Base-by-base conservation (phyloP, 2,888 invertebrate genomes). In the Sinohyriopsis cumingii region DNA sequence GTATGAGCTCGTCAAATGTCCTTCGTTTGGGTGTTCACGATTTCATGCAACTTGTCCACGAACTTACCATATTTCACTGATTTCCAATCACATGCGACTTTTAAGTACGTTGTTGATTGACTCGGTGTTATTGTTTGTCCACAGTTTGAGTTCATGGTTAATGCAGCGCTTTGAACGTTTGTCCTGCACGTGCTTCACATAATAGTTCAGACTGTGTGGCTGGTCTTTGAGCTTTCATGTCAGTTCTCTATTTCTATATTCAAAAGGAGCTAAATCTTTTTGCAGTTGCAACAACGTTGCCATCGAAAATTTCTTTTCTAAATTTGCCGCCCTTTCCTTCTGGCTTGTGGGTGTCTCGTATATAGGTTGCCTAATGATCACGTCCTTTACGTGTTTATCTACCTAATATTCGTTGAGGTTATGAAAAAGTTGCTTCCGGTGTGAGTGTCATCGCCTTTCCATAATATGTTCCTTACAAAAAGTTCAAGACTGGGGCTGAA, bases 91-190 rank as follows among this genome's bases (percentile, higher is more conserved):
- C 28, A 0, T 28, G 28, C 28, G 5, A 5, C 28, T 28, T 28
- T 2, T 28, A 28, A 28, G 28, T 28, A 28, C 28, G 5, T 68
- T 61, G 53, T 73, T 73, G 25, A 73, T 64, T 12, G 68, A 68
- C 60, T 73, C 73, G 2, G 63, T 60, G 24, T 69, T 70, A 61
- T 69, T 73, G 53, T 73, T 73, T n/a, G 70, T 73, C 73, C 70
- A 73, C 7, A 65, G 62, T 57, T 59, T 55, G 5, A 7, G 9
- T n/a, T 61, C 33, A 9, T 9, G 9, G 33, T 33, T 33, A 33
- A 33, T 9, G 9, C 33, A 33, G 9, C 45, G 53, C 24, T 20
- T 19, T 33, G n/a, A 28, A 19, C 62, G 0, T 18, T 56, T 24
- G 24, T 28, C 24, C 5, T 56, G 22, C 12, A 68, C n/a, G 24